Percentiles rank a stretch among this genome's conserved stretches.
Evolutionary conservation across 2,113 vertebrate genomes (phyloP).

Genomic region (Procavia capensis): DNA sequence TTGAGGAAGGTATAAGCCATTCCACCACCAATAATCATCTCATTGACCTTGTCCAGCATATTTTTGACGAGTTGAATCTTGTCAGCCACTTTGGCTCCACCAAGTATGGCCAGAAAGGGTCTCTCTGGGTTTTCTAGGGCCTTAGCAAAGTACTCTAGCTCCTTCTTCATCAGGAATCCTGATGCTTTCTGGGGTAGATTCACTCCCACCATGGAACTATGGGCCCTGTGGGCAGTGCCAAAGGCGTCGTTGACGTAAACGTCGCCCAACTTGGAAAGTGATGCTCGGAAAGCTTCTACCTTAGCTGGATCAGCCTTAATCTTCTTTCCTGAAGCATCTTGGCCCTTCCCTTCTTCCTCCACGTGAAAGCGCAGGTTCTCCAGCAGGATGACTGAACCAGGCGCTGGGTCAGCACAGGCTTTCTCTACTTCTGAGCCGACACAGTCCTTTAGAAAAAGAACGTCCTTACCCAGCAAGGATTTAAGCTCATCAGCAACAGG

Average conservation of each 20-base stretch:
- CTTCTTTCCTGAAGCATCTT: conserved; percentile 95
- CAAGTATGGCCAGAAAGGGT: conserved; percentile 98
- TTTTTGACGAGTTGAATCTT: conserved; percentile 99
- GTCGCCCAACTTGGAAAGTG: conserved; percentile 97
- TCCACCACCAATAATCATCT: conserved; percentile 99
- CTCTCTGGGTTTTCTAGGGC: conserved; percentile 95
- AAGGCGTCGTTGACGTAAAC: conserved; percentile 98
- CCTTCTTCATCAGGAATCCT: conserved; percentile 99
- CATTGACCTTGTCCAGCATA: conserved; percentile 96
- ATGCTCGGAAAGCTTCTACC: conserved; percentile 93
- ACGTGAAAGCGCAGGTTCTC: conserved; percentile 98
- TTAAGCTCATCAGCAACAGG: conserved; percentile 94
- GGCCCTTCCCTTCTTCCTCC: conserved; percentile 97
- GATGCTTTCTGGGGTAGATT: conserved; percentile 95
- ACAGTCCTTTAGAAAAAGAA: conserved; percentile 96
- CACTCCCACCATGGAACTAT: conserved; percentile 99
- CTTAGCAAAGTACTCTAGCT: conserved; percentile 98
- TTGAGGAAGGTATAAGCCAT: conserved; percentile 99
- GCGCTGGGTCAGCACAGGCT: conserved; percentile 90
- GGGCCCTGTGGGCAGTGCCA: conserved; percentile 96
- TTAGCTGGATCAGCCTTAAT: conserved; percentile 92
- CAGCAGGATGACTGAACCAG: conserved; percentile 93
- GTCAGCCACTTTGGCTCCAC: conserved; percentile 99
- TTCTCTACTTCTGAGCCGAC: conserved; percentile 95
- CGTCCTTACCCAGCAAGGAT: conserved; percentile 90